Evolutionary conservation across 2,888 invertebrate genomes (phyloP), one percentile per base, ranked within the genome.

Genomic region (Strigamia transsilvanica): DNA sequence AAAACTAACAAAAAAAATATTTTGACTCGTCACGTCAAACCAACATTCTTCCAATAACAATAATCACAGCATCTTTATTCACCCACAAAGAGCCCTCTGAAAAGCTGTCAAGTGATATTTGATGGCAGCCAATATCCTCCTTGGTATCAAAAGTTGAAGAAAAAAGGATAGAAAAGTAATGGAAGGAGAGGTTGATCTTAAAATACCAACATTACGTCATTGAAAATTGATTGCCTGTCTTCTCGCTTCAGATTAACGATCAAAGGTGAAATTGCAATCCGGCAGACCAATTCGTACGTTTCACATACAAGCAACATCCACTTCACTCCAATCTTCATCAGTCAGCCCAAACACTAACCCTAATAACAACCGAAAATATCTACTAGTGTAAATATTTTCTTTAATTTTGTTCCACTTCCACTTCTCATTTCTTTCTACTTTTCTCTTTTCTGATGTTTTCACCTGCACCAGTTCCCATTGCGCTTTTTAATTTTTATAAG

Each of bases 181-280:
- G 23, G 73, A 32, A 32, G 32, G 13, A 6, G 32, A 73, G n/a
- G 27, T 73, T 27, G 73, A 73, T 73, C 15, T 32, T 73, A 73
- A 73, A 73, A 73, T 73, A 73, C 73, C n/a, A 73, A 73, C 73
- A 73, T 73, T n/a, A 73, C 73, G 73, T 73, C 73, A 73, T 73
- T 73, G 73, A 73, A 73, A 73, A 73, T 73, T 73, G 73, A 73
- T 73, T 73, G 73, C 73, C 73, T 73, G 73, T 73, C 73, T 73
- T 73, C 73, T 73, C 32, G 13, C 32, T 73, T 32, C 73, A 73
- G 73, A 73, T 73, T 73, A 73, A 73, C 73, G 73, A 73, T 73
- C 73, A 73, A 32, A 73, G 73, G 73, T 73, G 73, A 73, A 73
- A 73, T 73, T 73, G 32, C 27, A 73, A 73, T 73, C 73, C 73